Percentiles rank a stretch among this genome's conserved stretches.
Evolutionary conservation across 1,140 invertebrate genomes (phyloP).

Genomic region (Pteromalus puparum): DNA sequence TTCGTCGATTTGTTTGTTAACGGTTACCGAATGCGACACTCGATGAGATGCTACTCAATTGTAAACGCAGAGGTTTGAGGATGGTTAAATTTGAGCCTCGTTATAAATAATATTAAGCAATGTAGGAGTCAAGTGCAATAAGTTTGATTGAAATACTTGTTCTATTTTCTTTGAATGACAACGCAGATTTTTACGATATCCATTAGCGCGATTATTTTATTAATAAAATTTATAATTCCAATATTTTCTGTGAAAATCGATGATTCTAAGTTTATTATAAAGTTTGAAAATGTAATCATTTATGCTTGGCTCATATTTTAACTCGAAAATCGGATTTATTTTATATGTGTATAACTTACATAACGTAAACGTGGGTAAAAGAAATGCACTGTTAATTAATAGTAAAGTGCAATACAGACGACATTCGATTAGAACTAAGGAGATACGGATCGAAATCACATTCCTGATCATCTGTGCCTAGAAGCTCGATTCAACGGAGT

Average conservation of each 20-base stretch:
- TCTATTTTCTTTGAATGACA: neutral
- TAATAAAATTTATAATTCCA: neutral
- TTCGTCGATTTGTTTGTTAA: neutral
- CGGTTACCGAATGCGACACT: neutral
- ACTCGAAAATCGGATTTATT: neutral
- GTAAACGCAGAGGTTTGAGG: neutral
- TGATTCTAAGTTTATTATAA: neutral
- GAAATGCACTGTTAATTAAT: neutral
- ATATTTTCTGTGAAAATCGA: neutral
- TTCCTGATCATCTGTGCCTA: slow-evolving; percentile 46
- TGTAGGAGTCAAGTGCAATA: neutral
- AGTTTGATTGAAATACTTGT: neutral
- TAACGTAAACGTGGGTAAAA: neutral
- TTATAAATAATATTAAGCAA: neutral
- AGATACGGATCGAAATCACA: slow-evolving; percentile 32
- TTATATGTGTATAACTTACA: neutral
- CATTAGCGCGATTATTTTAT: neutral
- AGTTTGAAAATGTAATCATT: neutral
- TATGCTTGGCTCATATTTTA: slow-evolving; percentile 5
- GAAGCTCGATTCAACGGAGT: slow-evolving; percentile 28
- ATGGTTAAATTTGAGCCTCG: neutral
- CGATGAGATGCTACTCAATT: neutral
- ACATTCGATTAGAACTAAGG: slow-evolving; percentile 16
- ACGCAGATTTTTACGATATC: neutral
- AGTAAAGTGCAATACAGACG: neutral